A percentile compares a stretch with the other conserved stretches of the same genome.
Conservation (phyloP, 2,797 vertebrate species). For the Lutjanus campechanus region DNA sequence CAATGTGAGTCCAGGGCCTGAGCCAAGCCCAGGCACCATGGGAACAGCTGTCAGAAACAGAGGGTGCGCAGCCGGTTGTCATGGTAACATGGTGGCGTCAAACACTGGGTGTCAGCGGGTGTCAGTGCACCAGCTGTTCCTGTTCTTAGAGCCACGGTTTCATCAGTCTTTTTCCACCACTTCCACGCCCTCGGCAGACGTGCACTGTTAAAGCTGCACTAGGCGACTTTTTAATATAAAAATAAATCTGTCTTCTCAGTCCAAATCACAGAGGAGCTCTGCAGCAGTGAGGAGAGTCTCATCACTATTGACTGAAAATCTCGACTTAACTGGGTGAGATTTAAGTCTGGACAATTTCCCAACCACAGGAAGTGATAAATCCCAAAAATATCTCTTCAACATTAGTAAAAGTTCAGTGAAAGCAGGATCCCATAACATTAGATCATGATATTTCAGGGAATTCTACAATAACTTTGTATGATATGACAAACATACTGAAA, state of each 20-base stretch:
- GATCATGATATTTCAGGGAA: too few species aligned
- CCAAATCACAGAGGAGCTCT: constrained; percentile 19
- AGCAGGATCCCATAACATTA: not conserved
- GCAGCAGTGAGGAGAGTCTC: not conserved
- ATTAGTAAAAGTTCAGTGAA: not conserved
- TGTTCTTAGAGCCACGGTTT: constrained; percentile 56
- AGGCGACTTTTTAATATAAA: constrained; percentile 18
- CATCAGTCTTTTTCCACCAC: constrained; percentile 39
- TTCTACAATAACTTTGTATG: too few species aligned
- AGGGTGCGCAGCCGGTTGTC: constrained; percentile 74
- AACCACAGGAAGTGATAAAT: not conserved
- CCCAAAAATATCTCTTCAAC: not conserved
- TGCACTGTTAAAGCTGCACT: not conserved
- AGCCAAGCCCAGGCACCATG: constrained; percentile 70
- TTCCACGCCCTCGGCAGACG: constrained; percentile 49
- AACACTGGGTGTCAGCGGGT: constrained; percentile 66
- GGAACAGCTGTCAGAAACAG: constrained; percentile 83
- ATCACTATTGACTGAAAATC: not conserved
- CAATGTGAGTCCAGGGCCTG: constrained; percentile 53
- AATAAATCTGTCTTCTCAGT: constrained; percentile 22
- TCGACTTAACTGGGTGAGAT: not conserved
- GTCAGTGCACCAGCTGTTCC: constrained; percentile 74
- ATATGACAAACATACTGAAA: too few species aligned
- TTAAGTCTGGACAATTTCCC: not conserved
- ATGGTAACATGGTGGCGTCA: constrained; percentile 76